A percentile compares a stretch with the other conserved stretches of the same genome.
Evolutionary conservation across 2,113 vertebrate species (phyloP).

Genomic region (Lates calcarifer): DNA sequence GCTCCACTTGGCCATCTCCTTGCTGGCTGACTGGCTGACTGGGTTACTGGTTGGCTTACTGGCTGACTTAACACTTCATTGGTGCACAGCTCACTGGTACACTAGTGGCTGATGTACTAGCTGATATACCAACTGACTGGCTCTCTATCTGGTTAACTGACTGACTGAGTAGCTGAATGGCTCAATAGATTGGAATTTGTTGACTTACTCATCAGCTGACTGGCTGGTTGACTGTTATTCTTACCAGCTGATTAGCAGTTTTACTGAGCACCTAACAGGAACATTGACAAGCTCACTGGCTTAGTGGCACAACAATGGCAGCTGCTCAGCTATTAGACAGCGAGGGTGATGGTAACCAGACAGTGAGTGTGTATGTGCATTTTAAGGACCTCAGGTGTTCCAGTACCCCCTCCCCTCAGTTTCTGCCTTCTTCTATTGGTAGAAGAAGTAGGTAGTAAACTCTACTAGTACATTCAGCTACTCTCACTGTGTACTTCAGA

Average conservation of each 20-base stretch:
- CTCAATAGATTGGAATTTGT: conserved; percentile 5
- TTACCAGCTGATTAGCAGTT: conserved; percentile 17
- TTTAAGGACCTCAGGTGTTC: neutral
- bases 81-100: conserved; percentile 15
- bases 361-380: conserved; percentile 3
- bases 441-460: neutral
- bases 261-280: conserved; percentile 14
- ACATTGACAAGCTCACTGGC: conserved; percentile 27
- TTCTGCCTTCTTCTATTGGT: neutral
- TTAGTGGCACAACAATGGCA: conserved; percentile 26
- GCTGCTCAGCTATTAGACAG: conserved; percentile 17
- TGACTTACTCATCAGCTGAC: conserved; percentile 13
- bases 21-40: conserved; percentile 32
- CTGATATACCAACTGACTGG: neutral
- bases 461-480: neutral
- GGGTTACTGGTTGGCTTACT: conserved; percentile 25
- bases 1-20: conserved; percentile 49
- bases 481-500: neutral
- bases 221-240: conserved; percentile 7
- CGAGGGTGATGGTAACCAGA: neutral
- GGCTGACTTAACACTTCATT: conserved; percentile 11
- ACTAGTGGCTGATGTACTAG: conserved; percentile 3
- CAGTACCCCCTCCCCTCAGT: neutral
- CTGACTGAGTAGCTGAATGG: neutral
- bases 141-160: neutral